Evolutionary conservation across 2,113 vertebrate genomes (phyloP).

Genomic region (Collichthys lucidus): DNA sequence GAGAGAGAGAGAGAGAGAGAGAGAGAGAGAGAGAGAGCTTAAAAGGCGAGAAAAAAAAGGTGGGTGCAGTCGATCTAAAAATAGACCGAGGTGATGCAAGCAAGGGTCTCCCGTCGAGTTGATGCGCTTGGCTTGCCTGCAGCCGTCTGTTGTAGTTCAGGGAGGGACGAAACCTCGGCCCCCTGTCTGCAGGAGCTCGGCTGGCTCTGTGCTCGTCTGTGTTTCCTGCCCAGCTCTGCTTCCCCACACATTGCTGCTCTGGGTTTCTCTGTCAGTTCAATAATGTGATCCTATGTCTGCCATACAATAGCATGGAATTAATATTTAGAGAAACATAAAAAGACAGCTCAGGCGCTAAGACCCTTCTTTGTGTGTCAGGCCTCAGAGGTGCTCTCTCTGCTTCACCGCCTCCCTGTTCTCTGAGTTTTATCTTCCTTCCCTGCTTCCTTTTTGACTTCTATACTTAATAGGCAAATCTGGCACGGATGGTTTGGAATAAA

Average conservation of each 20-base stretch:
- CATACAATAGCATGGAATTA: conserved; percentile 58
- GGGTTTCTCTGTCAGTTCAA: conserved; percentile 57
- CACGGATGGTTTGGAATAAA: conserved; percentile 60
- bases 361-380: conserved; percentile 59
- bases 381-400: conserved; percentile 59
- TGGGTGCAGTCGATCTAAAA: conserved; percentile 79
- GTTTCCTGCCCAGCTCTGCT: conserved; percentile 37
- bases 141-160: conserved; percentile 79
- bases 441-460: conserved; percentile 57
- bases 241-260: conserved; percentile 33
- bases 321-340: conserved; percentile 67
- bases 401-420: conserved; percentile 49
- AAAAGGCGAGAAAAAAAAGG: conserved; percentile 54
- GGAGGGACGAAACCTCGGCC: conserved; percentile 70
- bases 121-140: conserved; percentile 71
- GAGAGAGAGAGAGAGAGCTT: conserved; percentile 43
- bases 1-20: conserved; percentile 32
- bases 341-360: conserved; percentile 58
- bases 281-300: conserved; percentile 53
- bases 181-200: conserved; percentile 71
- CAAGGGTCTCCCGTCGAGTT: conserved; percentile 79
- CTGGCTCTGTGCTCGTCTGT: conserved; percentile 36
- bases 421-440: conserved; percentile 60
- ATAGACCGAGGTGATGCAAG: conserved; percentile 83
- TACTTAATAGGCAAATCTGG: conserved; percentile 74